Evolutionary conservation across 2,113 vertebrate genomes (phyloP).

Genomic region (Camelus dromedarius): DNA sequence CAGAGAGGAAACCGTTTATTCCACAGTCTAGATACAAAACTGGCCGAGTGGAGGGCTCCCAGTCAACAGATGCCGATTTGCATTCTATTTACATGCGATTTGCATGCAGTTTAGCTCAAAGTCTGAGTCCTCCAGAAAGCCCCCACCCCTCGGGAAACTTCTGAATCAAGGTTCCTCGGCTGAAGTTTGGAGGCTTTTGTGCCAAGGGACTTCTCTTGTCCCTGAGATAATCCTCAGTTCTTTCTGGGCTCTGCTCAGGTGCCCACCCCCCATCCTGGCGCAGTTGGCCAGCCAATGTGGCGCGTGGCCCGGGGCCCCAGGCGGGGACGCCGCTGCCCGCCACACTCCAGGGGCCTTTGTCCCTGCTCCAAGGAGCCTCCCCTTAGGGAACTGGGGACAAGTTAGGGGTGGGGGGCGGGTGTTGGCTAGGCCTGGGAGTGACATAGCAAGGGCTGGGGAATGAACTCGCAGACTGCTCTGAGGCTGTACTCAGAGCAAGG

Average conservation of each 20-base stretch:
- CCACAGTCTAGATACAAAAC: not conserved
- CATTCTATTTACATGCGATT: constrained; percentile 52
- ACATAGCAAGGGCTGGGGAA: not conserved
- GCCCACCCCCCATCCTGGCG: not conserved
- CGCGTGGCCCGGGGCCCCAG: constrained; percentile 67
- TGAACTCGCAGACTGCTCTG: not conserved
- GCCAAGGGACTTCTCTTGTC: not conserved
- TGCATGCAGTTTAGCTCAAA: constrained; percentile 25
- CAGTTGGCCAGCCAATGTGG: constrained; percentile 74
- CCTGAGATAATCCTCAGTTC: not conserved
- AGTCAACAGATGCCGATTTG: constrained; percentile 26
- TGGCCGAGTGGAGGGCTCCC: not conserved
- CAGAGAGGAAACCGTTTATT: not conserved
- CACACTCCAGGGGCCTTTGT: constrained; percentile 80
- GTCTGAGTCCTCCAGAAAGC: not conserved
- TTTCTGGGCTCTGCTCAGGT: not conserved
- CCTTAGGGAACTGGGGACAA: not conserved
- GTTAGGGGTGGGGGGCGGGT: not conserved
- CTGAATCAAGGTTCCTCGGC: constrained; percentile 5
- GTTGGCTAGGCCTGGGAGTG: not conserved
- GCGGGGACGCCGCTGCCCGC: constrained; percentile 55
- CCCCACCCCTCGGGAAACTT: constrained; percentile 57
- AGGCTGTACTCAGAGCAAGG: constrained; percentile 43
- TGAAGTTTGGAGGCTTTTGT: not conserved
- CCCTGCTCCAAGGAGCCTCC: constrained; percentile 63